These are phyloP conservation scores for Atethmia centrago DNA, from an alignment of 2,888 invertebrate species.

Conservation along the genomic window DNA sequence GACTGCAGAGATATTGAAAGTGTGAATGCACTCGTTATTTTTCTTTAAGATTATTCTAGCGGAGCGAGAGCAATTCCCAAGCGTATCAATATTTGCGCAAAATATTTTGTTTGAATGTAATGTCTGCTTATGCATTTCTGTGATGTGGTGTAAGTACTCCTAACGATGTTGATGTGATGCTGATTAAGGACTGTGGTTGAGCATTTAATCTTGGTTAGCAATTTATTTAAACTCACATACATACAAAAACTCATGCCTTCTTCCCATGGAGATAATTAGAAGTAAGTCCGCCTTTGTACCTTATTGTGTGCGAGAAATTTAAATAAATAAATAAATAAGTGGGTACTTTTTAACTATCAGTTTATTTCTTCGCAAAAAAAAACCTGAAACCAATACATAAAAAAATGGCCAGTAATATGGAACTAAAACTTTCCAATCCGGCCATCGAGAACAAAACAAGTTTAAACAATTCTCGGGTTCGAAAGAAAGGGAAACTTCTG, in stretches of 20 bases:
- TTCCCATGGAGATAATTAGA: too few species aligned
- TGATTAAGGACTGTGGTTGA: not conserved
- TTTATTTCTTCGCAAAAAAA: not conserved
- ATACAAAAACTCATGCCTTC: too few species aligned
- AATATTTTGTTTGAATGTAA: constrained; percentile 13
- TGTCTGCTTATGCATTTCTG: not conserved
- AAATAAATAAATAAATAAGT: too few species aligned
- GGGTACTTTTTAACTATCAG: not conserved
- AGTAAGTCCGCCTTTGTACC: too few species aligned
- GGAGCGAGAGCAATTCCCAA: not conserved
- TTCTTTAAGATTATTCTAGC: constrained; percentile 26
- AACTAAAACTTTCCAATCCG: constrained; percentile 45
- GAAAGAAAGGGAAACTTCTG: constrained; percentile 68
- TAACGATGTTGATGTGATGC: not conserved
- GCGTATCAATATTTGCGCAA: constrained; percentile 15
- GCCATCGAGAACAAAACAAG: constrained; percentile 55
- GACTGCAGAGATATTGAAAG: constrained; percentile 18
- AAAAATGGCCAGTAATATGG: constrained; percentile 5
- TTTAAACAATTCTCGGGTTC: constrained; percentile 59
- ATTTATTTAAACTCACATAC: not conserved
- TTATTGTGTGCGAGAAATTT: too few species aligned
- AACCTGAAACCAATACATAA: not conserved
- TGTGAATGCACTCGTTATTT: constrained; percentile 52
- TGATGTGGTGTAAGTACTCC: not conserved
- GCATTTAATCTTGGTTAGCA: not conserved